These are phyloP conservation scores for Drosophila diplacantha DNA, from an alignment of 2,888 invertebrate genomes.

Conservation along the genomic window DNA sequence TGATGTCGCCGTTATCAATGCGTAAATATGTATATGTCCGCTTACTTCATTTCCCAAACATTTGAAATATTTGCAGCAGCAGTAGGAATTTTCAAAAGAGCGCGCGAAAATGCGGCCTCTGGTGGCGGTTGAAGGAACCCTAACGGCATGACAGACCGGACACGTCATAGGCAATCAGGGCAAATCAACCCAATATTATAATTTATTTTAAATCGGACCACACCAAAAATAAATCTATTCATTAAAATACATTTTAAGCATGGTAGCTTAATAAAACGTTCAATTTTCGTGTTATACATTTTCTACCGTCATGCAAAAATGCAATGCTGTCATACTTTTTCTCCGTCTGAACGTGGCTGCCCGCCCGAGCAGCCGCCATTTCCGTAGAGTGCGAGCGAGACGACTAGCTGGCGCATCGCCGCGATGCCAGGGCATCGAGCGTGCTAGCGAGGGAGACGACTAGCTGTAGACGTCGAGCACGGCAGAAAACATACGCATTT, in stretches of 20 bases:
- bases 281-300: not conserved
- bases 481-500: slow-evolving; percentile 41
- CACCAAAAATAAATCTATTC: not conserved
- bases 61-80: slow-evolving; percentile 13
- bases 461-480: not conserved
- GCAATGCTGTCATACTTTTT: slow-evolving; percentile 27
- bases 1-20: slow-evolving; percentile 44
- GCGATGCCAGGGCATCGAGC: slow-evolving; percentile 30
- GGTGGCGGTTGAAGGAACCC: not conserved
- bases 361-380: slow-evolving; percentile 53
- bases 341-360: slow-evolving; percentile 31
- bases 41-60: slow-evolving; percentile 22
- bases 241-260: not conserved
- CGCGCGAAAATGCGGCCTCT: slow-evolving; percentile 17
- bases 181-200: not conserved
- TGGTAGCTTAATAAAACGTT: too few relatives aligned
- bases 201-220: not conserved
- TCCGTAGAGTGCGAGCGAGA: slow-evolving; percentile 52
- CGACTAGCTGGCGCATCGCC: not conserved
- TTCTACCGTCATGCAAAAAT: not conserved
- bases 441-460: slow-evolving; percentile 38
- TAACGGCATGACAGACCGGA: not conserved
- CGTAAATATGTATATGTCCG: slow-evolving; percentile 37
- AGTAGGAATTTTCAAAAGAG: slow-evolving; percentile 6
- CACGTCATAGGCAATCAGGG: not conserved